Base-by-base conservation (phyloP, 2,888 invertebrate species). In the Cyclophora punctaria region DNA sequence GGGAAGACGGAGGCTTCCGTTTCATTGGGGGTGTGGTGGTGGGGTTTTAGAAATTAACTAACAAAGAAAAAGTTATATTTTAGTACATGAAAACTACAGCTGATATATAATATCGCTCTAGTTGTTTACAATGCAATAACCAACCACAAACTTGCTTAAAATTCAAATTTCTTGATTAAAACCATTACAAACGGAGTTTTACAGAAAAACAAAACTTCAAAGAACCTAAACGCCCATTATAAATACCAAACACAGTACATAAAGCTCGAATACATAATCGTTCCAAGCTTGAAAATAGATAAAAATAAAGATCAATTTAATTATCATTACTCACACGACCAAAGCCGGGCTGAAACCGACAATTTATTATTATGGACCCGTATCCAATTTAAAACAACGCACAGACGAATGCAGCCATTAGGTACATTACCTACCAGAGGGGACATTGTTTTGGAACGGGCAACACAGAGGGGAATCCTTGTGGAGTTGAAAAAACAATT, bases 321-420 rank as follows among this genome's bases (percentile, higher is more conserved):
- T 85, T 80, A 83, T 78, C 85, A 83, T 88, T 82, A 86, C 75
- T 87, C 86, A 83, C 73, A 71, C 78, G 69, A 67, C 67, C 69
- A 77, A 78, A 84, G 80, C 82, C 75, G 71, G 72, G 79, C 82
- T 83, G 84, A 86, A 83, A 80, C 87, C 82, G 78, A 80, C 87
- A 80, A 87, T 88, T 87, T 85, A 86, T 88, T 86, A 86, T 85
- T 82, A 83, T 80, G 80, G 79, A 81, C 88, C 87, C 87, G 88
- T 88, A 88, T 87, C 87, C 84, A 85, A 88, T 87, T 87, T 88
- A 83, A 87, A 88, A 87, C 84, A 87, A 86, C 82, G 85, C 80
- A 78, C 80, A 81, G 72, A 67, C 78, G 78, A 80, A 80, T 77
- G 77, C 75, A 76, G 73, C 75, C 80, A 82, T 82, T 80, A 78